Evolutionary conservation across 2,113 vertebrate genomes (phyloP).

Genomic region (Sinocyclocheilus rhinocerous): DNA sequence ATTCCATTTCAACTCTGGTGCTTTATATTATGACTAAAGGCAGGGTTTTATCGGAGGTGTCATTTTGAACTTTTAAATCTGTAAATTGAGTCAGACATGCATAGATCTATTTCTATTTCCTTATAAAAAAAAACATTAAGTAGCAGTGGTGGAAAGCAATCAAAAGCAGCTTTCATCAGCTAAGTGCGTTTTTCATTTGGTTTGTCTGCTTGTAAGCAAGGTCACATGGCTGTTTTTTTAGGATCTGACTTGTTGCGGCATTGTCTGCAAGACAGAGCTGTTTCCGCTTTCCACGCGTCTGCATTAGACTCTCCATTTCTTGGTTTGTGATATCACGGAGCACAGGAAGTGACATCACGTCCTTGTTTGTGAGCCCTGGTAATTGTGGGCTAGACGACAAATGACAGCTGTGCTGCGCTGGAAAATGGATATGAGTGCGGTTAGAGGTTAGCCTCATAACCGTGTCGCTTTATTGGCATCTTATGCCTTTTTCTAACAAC

Average conservation of each 20-base stretch:
- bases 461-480: constrained; percentile 42
- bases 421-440: constrained; percentile 69
- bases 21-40: background rate
- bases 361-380: constrained; percentile 70
- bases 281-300: constrained; percentile 78
- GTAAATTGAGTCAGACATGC: background rate
- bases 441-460: constrained; percentile 58
- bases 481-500: constrained; percentile 40
- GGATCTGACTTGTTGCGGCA: constrained; percentile 63
- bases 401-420: constrained; percentile 71
- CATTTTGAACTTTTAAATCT: background rate
- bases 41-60: background rate
- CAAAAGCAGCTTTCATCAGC: constrained; percentile 54
- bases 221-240: constrained; percentile 65
- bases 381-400: constrained; percentile 55
- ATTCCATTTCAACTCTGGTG: background rate
- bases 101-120: background rate
- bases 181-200: constrained; percentile 70
- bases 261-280: constrained; percentile 59
- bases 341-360: constrained; percentile 79
- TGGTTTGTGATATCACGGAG: constrained; percentile 74
- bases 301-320: constrained; percentile 56
- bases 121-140: background rate
- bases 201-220: constrained; percentile 69
- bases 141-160: constrained; percentile 9